Evolutionary conservation across 2,113 vertebrate genomes (phyloP).

Genomic region (Gallinago media): DNA sequence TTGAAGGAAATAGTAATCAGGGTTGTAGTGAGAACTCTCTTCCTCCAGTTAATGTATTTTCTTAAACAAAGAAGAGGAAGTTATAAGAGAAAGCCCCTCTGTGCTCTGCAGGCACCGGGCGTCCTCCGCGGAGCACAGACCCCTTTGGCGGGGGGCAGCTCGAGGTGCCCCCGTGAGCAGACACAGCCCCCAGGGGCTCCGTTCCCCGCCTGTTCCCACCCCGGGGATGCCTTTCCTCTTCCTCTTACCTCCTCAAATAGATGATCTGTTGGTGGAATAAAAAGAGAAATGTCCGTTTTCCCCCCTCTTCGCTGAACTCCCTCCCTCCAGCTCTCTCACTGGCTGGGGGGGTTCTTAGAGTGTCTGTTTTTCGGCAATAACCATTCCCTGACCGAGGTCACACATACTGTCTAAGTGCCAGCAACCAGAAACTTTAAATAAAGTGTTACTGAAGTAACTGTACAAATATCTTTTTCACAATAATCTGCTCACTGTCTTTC

Average conservation of each 20-base stretch:
- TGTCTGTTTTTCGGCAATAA: constrained; percentile 47
- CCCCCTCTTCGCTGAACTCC: background rate
- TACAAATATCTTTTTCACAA: constrained; percentile 33
- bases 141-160: background rate
- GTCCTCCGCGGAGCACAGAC: background rate
- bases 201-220: background rate
- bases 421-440: constrained; percentile 12
- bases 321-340: background rate
- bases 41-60: constrained; percentile 47
- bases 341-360: background rate
- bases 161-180: background rate
- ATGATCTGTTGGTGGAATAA: background rate
- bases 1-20: constrained; percentile 58
- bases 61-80: constrained; percentile 49
- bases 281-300: background rate
- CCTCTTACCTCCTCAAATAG: background rate
- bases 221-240: constrained; percentile 29
- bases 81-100: constrained; percentile 32
- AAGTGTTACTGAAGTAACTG: constrained; percentile 37
- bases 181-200: background rate
- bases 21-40: constrained; percentile 28
- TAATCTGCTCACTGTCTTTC: constrained; percentile 68
- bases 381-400: background rate
- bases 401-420: constrained; percentile 13
- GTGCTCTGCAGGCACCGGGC: background rate